Base-by-base conservation (phyloP, 2,113 vertebrate genomes). In the Perca schrenkii region DNA sequence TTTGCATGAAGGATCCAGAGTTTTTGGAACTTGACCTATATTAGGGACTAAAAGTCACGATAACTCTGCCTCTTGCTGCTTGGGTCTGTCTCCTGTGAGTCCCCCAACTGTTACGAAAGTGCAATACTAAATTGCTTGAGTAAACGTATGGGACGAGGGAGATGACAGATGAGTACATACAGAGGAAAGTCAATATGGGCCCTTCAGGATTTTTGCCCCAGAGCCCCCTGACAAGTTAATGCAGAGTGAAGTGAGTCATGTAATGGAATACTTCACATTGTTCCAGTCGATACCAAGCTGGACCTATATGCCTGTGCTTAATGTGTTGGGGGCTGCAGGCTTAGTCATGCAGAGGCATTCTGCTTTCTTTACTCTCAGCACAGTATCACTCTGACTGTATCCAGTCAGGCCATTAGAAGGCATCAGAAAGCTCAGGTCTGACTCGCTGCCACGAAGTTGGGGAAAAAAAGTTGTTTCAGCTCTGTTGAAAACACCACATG, bases 311-410 rank as follows among this genome's bases (percentile, higher is more conserved):
- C 53, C 22, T 80, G 50, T 68, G 34, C 36, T 54, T 5, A 6
- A n/a, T 36, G 40, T 72, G 25, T 31, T 21, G 52, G 11, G 5
- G 2, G 16, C 68, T 57, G 68, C 84, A 71, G 67, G 81, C 74
- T 84, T 28, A 66, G 46, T 77, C 81, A 76, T 31, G 70, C 53
- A 67, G n/a, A 46, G 60, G 15, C 16, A 21, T 28, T 77, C 12
- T 31, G 16, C 15, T 83, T 60, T 68, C 17, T 49, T 34, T 6
- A 13, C 76, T 67, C 17, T 19, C 2, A 0, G 25, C 40, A 43
- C 56, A 0, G 17, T 25, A 31, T n/a, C 8, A 6, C n/a, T 68
- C 31, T 62, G 74, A 28, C 15, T 74, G 67, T n/a, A 64, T 73
- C 58, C 47, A 31, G 22, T 62, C n/a, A 49, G 11, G 12, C 12